Evolutionary conservation across 2,797 vertebrate species (phyloP).

Genomic region (Pangasius sanitwongsei): DNA sequence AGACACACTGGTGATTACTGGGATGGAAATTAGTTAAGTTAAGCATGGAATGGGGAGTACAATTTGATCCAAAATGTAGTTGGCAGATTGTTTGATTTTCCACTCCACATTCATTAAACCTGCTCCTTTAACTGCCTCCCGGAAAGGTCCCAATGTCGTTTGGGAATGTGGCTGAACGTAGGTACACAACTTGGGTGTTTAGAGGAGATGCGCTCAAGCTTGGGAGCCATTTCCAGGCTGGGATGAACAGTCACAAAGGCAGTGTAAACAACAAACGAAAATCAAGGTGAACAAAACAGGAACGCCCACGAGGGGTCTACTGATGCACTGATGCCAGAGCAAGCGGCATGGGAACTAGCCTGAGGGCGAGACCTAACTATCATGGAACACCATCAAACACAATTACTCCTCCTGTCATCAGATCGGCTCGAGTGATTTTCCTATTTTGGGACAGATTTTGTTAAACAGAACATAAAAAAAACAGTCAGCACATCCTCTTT

Average conservation of each 20-base stretch:
- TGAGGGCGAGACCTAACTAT: background rate
- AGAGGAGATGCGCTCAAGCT: constrained; percentile 13
- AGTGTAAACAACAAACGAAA: constrained; percentile 27
- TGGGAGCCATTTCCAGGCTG: constrained; percentile 18
- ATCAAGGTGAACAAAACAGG: constrained; percentile 24
- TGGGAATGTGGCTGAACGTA: constrained; percentile 28
- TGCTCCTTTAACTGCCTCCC: background rate
- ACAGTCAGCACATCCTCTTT: background rate
- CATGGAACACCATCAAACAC: constrained; percentile 23
- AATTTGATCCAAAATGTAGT: background rate
- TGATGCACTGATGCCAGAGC: background rate
- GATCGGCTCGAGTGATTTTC: constrained; percentile 1
- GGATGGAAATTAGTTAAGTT: background rate
- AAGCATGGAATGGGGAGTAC: background rate
- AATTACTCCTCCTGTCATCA: constrained; percentile 31
- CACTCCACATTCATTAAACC: constrained; percentile 5
- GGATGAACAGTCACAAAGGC: constrained; percentile 23
- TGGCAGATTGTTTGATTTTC: background rate
- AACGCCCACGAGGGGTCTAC: constrained; percentile 14
- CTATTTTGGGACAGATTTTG: constrained; percentile 2
- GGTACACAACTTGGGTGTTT: constrained; percentile 17
- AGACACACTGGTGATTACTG: background rate
- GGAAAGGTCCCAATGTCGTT: constrained; percentile 18
- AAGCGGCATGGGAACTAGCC: constrained; percentile 4
- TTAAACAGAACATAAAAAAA: background rate